phyloP scores from a whole-genome alignment of 2,113 vertebrate species.

The Callocephalon fimbriatum region DNA sequence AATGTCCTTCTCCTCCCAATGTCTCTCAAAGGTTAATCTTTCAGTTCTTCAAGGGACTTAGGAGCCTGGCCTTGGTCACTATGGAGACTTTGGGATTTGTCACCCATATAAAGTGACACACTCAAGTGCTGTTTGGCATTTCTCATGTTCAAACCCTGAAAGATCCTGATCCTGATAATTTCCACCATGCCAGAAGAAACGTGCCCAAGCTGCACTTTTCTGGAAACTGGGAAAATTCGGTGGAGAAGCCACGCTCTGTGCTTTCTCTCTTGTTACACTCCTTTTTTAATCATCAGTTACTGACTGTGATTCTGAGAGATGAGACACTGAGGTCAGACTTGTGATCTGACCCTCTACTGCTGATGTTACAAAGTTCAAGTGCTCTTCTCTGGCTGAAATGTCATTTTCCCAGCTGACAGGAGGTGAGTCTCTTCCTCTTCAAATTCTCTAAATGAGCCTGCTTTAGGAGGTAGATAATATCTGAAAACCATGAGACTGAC shows the following conservation, averaged over 20 bases:
- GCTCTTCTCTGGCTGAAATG: neutral
- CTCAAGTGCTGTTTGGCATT: accelerated
- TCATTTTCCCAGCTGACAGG: neutral
- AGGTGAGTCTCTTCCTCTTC: neutral
- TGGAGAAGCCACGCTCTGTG: accelerated
- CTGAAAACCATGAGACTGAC: neutral
- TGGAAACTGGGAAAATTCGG: neutral
- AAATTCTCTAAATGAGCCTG: neutral
- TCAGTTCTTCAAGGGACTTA: neutral
- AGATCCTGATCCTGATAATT: neutral
- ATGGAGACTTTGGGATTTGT: neutral
- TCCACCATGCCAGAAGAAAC: neutral
- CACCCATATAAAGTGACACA: neutral
- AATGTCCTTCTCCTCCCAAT: neutral
- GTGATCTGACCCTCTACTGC: neutral
- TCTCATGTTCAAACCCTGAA: neutral
- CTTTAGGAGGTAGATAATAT: neutral
- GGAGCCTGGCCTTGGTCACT: neutral
- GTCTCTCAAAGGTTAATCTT: neutral
- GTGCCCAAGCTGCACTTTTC: neutral
- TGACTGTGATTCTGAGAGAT: neutral
- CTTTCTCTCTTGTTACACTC: neutral
- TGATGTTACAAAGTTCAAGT: neutral
- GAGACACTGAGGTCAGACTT: neutral
- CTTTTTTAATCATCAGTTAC: neutral